A percentile compares a stretch with the other conserved stretches of the same genome.
phyloP scores from a whole-genome alignment of 2,797 vertebrate species.

The Odontamblyopus lacepedii region DNA sequence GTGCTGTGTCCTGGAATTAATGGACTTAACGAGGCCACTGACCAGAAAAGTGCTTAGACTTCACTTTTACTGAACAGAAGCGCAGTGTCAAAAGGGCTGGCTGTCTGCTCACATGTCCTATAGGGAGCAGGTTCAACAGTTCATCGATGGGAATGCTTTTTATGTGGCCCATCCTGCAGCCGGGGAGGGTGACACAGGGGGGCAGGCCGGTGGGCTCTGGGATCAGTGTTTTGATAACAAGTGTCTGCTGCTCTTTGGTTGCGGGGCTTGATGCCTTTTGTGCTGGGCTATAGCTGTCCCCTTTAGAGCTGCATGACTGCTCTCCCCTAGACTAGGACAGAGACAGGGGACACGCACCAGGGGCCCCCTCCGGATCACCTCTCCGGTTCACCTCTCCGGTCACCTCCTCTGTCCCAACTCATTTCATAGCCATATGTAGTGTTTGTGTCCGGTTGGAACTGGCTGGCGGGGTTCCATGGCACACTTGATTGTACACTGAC shows the following conservation, averaged over 20 bases:
- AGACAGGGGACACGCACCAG: slow-evolving; percentile 43
- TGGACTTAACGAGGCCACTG: slow-evolving; percentile 79
- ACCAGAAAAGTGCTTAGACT: slow-evolving; percentile 83
- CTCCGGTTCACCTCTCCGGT: slow-evolving; percentile 19
- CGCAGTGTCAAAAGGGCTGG: slow-evolving; percentile 80
- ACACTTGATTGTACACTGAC: slow-evolving; percentile 41
- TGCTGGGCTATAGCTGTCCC: slow-evolving; percentile 56
- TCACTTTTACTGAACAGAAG: slow-evolving; percentile 78
- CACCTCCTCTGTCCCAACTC: slow-evolving; percentile 17
- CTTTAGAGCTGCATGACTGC: slow-evolving; percentile 76
- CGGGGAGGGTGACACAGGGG: slow-evolving; percentile 74
- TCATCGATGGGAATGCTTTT: slow-evolving; percentile 83
- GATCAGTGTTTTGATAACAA: slow-evolving; percentile 84
- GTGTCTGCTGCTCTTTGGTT: slow-evolving; percentile 78
- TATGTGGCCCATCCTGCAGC: slow-evolving; percentile 76
- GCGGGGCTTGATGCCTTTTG: slow-evolving; percentile 75
- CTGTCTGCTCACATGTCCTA: slow-evolving; percentile 79
- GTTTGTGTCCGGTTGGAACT: slow-evolving; percentile 42
- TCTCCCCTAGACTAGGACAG: slow-evolving; percentile 42
- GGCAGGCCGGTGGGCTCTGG: slow-evolving; percentile 69
- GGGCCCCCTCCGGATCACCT: slow-evolving; percentile 12
- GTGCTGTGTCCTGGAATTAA: slow-evolving; percentile 81
- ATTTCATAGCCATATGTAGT: slow-evolving; percentile 27
- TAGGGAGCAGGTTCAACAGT: slow-evolving; percentile 81
- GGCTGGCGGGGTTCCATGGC: slow-evolving; percentile 49